Conservation (phyloP, 2,113 vertebrate genomes). For the Caranx melampygus region DNA sequence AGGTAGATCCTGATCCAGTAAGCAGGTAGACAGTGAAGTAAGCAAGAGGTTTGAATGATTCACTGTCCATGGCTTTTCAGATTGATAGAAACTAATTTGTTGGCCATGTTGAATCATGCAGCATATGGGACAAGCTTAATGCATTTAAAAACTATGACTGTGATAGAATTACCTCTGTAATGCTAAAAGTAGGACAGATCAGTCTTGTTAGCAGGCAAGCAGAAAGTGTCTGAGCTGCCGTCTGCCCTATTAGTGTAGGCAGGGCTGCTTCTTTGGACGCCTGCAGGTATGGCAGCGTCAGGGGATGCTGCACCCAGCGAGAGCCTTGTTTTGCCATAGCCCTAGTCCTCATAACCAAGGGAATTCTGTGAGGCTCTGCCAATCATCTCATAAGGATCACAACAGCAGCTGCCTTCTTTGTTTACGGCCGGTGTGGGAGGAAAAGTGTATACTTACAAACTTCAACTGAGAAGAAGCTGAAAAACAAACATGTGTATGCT, state of each 20-base stretch:
- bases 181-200: constrained; percentile 7
- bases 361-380: constrained; percentile 62
- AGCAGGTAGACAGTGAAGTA: constrained; percentile 35
- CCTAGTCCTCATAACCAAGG: constrained; percentile 45
- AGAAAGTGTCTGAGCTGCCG: constrained; percentile 18
- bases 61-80: constrained; percentile 48
- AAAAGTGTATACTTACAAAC: constrained; percentile 8
- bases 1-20: constrained; percentile 57
- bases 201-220: constrained; percentile 24
- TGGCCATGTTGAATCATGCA: background rate
- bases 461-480: background rate
- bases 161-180: constrained; percentile 11
- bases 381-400: constrained; percentile 67
- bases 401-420: constrained; percentile 37
- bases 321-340: constrained; percentile 63
- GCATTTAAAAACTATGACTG: background rate
- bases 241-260: constrained; percentile 51
- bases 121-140: background rate
- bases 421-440: constrained; percentile 26
- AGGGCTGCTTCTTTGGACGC: constrained; percentile 34
- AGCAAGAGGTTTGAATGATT: constrained; percentile 44
- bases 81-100: constrained; percentile 25
- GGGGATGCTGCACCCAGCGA: constrained; percentile 51
- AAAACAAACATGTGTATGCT: background rate
- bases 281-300: constrained; percentile 65